Evolutionary conservation across 2,888 invertebrate genomes (phyloP).

Genomic region (Calliopum simillimum): DNA sequence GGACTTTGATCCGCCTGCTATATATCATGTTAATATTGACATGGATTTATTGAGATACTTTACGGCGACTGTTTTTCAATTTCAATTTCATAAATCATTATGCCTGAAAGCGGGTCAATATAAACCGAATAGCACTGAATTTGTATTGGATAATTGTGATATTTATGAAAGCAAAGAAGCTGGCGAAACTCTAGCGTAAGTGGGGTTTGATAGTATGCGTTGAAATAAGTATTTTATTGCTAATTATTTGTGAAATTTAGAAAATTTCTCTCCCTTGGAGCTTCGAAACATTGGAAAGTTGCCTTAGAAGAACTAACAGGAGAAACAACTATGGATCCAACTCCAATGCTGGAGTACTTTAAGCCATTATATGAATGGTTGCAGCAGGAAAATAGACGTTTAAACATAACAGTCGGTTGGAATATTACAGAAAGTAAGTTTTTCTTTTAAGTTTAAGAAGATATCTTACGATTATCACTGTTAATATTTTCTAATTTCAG

Average conservation of each 20-base stretch:
- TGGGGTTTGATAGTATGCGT: neutral
- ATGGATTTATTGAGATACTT: constrained; percentile 77
- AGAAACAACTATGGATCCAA: constrained; percentile 79
- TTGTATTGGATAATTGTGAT: constrained; percentile 85
- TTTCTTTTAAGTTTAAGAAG: neutral
- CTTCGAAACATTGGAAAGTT: constrained; percentile 82
- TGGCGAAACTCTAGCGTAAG: constrained; percentile 76
- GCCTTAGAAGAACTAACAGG: constrained; percentile 85
- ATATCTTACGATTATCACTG: neutral
- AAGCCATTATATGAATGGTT: constrained; percentile 82
- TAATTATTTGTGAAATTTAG: constrained; percentile 61
- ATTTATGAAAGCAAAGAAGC: constrained; percentile 85
- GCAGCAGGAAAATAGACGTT: constrained; percentile 75
- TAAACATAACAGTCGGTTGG: constrained; percentile 75
- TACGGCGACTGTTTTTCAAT: constrained; percentile 83
- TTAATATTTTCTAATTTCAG: constrained; percentile 50
- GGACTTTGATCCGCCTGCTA: constrained; percentile 82
- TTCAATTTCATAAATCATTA: constrained; percentile 80
- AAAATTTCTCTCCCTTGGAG: constrained; percentile 76
- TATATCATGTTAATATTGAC: constrained; percentile 79
- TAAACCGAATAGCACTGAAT: constrained; percentile 73
- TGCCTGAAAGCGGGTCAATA: constrained; percentile 83
- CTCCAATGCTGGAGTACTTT: constrained; percentile 84
- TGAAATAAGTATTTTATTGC: neutral
- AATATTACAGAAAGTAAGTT: constrained; percentile 63